Conservation (phyloP, 2,888 invertebrate species). For the Erynnis tages region DNA sequence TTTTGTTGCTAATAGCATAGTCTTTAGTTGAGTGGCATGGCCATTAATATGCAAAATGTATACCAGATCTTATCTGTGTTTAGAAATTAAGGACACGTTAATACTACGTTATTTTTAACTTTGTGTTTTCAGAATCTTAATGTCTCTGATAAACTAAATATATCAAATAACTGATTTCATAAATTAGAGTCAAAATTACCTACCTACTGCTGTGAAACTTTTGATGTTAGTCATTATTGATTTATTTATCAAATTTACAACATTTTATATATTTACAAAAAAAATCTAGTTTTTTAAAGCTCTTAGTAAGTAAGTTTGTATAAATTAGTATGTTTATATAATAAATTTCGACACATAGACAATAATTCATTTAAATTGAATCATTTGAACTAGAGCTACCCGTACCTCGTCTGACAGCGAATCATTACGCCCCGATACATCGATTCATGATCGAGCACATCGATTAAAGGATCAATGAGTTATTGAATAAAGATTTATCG, state of each 20-base stretch:
- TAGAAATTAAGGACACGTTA: constrained; percentile 24
- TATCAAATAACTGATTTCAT: too few species aligned
- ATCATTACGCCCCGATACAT: constrained; percentile 9
- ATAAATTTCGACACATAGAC: constrained; percentile 37
- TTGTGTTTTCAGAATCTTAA: too few species aligned
- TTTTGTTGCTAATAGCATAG: constrained; percentile 13
- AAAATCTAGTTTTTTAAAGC: too few species aligned
- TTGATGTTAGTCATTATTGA: too few species aligned
- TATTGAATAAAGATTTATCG: constrained; percentile 1
- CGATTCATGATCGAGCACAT: constrained; percentile 4
- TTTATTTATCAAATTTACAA: too few species aligned
- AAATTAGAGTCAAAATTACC: too few species aligned
- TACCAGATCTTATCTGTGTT: constrained; percentile 11
- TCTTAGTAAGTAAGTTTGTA: too few species aligned
- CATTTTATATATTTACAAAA: too few species aligned
- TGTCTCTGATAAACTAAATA: too few species aligned
- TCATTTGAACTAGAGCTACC: constrained; percentile 58
- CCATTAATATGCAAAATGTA: constrained; percentile 9
- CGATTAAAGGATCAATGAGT: constrained; percentile 5
- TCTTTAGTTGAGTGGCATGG: constrained; percentile 1
- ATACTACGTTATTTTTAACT: constrained; percentile 23
- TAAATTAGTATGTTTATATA: background rate
- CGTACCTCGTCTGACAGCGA: constrained; percentile 47
- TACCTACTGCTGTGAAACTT: too few species aligned
- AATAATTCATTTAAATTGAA: constrained; percentile 76